Conservation (phyloP, 1,140 invertebrate species). For the Drosophila equinoxialis region DNA sequence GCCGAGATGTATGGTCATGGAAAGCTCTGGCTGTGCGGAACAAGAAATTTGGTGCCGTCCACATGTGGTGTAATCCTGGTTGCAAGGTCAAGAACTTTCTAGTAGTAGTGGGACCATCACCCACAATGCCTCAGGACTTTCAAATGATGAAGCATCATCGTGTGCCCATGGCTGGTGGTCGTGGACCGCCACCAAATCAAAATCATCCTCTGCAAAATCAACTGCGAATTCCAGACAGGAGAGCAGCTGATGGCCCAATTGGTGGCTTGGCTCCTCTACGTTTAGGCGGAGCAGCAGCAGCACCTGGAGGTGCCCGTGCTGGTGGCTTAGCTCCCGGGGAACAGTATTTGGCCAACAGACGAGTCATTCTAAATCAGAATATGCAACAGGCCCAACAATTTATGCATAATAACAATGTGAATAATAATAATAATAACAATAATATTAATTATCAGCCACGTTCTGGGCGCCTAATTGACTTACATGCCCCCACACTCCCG, state of each 20-base stretch:
- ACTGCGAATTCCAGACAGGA: slow-evolving; percentile 46
- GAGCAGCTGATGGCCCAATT: slow-evolving; percentile 34
- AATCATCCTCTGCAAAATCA: slow-evolving; percentile 47
- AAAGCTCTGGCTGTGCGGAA: slow-evolving; percentile 89
- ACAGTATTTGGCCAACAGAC: slow-evolving; percentile 74
- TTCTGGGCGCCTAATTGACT: slow-evolving; percentile 64
- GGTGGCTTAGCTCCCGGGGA: slow-evolving; percentile 46
- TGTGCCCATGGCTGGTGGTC: slow-evolving; percentile 64
- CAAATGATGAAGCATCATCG: slow-evolving; percentile 80
- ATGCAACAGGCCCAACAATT: slow-evolving; percentile 71
- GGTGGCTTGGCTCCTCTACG: slow-evolving; percentile 33
- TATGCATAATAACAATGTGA: slow-evolving; percentile 71
- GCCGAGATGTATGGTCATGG: slow-evolving; percentile 90
- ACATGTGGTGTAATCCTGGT: slow-evolving; percentile 96
- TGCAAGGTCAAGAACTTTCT: slow-evolving; percentile 87
- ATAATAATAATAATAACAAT: slow-evolving; percentile 60
- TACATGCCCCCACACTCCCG: slow-evolving; percentile 59
- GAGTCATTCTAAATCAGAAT: slow-evolving; percentile 74
- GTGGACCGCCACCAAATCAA: slow-evolving; percentile 47
- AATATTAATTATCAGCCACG: slow-evolving; percentile 69
- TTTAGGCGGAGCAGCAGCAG: slow-evolving; percentile 20
- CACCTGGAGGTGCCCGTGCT: slow-evolving; percentile 5
- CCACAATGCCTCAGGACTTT: slow-evolving; percentile 77
- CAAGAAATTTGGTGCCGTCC: slow-evolving; percentile 90
- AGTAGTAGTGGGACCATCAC: slow-evolving; percentile 77